A percentile compares a stretch with the other conserved stretches of the same genome.
Evolutionary conservation across 2,797 vertebrate species (phyloP).

Genomic region (Emydoidea blandingii): DNA sequence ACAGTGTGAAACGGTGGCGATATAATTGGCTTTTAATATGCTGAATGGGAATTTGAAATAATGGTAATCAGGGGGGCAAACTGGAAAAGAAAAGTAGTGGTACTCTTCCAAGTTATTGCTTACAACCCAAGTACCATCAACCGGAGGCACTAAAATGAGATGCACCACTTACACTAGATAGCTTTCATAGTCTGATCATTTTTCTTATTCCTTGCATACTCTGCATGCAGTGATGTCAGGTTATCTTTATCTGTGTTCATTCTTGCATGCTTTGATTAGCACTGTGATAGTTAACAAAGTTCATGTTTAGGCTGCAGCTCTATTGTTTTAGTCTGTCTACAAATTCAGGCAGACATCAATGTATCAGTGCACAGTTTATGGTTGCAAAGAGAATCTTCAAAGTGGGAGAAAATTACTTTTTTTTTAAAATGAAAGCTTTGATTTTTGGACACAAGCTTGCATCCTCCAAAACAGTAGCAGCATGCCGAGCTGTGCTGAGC

Average conservation of each 20-base stretch:
- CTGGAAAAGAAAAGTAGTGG: not conserved
- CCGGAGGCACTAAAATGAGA: not conserved
- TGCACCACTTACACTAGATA: not conserved
- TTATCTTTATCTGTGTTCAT: not conserved
- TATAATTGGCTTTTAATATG: not conserved
- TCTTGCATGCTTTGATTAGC: not conserved
- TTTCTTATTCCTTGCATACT: not conserved
- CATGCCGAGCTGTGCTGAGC: not conserved
- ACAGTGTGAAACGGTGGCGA: not conserved
- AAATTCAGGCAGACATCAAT: conserved; percentile 23
- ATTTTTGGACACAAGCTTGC: not conserved
- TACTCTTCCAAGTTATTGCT: not conserved
- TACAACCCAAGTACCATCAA: not conserved
- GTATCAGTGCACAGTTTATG: not conserved
- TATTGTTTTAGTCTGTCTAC: not conserved
- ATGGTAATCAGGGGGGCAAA: not conserved
- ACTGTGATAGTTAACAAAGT: not conserved
- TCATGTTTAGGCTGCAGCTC: conserved; percentile 15
- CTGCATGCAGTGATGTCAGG: not conserved
- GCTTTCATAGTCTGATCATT: not conserved
- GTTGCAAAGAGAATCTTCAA: not conserved
- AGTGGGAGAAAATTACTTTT: not conserved
- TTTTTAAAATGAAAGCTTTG: not conserved
- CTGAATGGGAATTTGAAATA: not conserved
- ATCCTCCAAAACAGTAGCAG: not conserved